These are phyloP conservation scores for Vanacampus margaritifer DNA, from an alignment of 2,113 vertebrate genomes.

Conservation along the genomic window DNA sequence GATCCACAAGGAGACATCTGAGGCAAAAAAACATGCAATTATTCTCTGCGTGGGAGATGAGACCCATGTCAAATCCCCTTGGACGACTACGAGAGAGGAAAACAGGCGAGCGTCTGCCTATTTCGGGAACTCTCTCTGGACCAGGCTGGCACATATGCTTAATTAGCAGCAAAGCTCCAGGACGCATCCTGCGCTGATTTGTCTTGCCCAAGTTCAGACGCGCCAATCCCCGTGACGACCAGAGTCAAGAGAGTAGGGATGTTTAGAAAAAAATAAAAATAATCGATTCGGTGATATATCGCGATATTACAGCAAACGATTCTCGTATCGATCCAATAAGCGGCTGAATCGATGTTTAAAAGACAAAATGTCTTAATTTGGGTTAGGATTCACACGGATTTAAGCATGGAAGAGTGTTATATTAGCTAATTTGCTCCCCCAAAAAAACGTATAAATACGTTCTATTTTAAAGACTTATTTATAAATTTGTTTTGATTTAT, in stretches of 20 bases:
- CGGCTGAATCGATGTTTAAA: not conserved
- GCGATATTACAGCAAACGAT: no score
- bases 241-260: conserved; percentile 25
- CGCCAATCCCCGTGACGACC: conserved; percentile 32
- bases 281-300: no score
- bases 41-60: conserved; percentile 49
- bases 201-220: conserved; percentile 26
- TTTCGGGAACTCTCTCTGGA: conserved; percentile 67
- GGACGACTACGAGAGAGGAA: conserved; percentile 50
- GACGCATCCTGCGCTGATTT: not conserved
- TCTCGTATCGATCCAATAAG: conserved; percentile 11
- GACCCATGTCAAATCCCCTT: conserved; percentile 55
- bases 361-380: no score
- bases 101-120: conserved; percentile 55
- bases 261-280: no score
- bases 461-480: no score
- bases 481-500: no score
- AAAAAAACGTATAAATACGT: no score
- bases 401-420: no score
- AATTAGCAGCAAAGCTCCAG: conserved; percentile 4
- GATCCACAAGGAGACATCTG: conserved; percentile 26
- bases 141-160: conserved; percentile 29
- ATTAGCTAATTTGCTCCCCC: no score
- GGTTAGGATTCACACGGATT: no score
- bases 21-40: conserved; percentile 48